Base-by-base conservation (phyloP, 30 jellyfish, hydroid and myxozoan species). In the Hydractinia symbiolongicarpus region DNA sequence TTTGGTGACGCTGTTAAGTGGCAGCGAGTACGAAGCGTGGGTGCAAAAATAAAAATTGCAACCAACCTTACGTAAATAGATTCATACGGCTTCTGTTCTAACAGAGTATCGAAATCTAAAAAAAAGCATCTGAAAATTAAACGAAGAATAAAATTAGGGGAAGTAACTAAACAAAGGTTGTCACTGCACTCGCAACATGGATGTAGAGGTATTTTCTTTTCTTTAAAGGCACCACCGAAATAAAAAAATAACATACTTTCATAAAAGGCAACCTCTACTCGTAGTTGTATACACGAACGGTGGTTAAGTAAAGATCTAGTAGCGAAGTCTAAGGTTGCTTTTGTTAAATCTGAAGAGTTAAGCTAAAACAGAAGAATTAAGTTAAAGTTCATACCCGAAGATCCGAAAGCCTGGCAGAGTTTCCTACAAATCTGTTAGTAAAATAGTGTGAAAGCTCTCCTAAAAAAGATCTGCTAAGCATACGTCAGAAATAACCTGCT, bases 281-380 rank as follows among this genome's bases (percentile, higher is more conserved):
- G 69, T 10, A 89, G 73, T 5, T 78, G 61, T 11, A 82, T 77
- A 53, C 72, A 50, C n/a, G 55, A 19, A 44, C 73, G 84, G 56
- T 88, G 83, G n/a, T 81, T 55, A 53, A 89, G 79, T 66, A 89
- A 9, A 54, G 84, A 66, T 66, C 94, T 75, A 1, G 94, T 81
- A 9, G 96, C 96, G 58, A 54, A 89, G 70, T 89, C 96, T 81
- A 89, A 52, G 1, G 96, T 89, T 15, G 96, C 96, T 20, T 86
- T 81, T 50, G 79, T 83, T 20, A 89, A 66, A 64, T 89, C 96
- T 15, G 70, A 83, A 5, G 96, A 89, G 62, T 89, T 89, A 57
- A 89, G 53, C 96, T 89, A 72, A 11, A 53, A 75, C 30, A 44
- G 51, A 66, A 50, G 30, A 50, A 1, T 8, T 11, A 58, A 58